Evolutionary conservation across 2,113 vertebrate genomes (phyloP), one percentile per base, ranked within the genome.

Genomic region (Hyperoodon ampullatus): DNA sequence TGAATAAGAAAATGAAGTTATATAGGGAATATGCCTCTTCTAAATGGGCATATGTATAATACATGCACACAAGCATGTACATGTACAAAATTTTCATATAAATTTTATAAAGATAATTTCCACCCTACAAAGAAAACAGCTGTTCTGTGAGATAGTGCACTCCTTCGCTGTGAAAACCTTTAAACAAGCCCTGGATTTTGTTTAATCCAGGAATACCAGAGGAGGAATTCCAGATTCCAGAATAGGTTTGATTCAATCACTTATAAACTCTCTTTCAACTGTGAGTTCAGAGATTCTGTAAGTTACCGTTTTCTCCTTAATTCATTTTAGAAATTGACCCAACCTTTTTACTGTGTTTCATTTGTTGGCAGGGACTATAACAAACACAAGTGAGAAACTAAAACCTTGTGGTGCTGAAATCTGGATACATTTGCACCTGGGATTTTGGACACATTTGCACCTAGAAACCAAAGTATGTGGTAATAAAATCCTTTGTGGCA

Each of bases 341-440:
- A 24, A 30, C 2, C 35, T 77, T 86, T 71, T 39, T 61, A 21
- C 78, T 44, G 6, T 33, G 28, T 92, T 93, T 90, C 50, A 3
- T 28, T 44, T 35, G 16, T 63, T 94, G 92, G n/a, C 92, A 86
- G 74, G 58, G 4, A 44, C 83, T 28, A 8, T 30, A 65, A 47
- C 42, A 60, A 90, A 86, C 5, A 19, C 42, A n/a, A 68, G 68
- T 44, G 71, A 97, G 92, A 92, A 94, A 85, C 24, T 15, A 58
- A 93, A 88, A 82, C 53, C 47, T 39, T n/a, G 55, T 39, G 83
- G 92, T 39, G 92, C 70, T 96, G 91, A 97, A 85, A 95, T 89
- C 1, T 63, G 61, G 86, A 88, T 72, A 53, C n/a, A 58, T 92
- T 87, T 84, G 65, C 85, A 84, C 65, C 58, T 91, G 89, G 85